Evolutionary conservation across 2,888 invertebrate species (phyloP).

Genomic region (Nysson spinosus): DNA sequence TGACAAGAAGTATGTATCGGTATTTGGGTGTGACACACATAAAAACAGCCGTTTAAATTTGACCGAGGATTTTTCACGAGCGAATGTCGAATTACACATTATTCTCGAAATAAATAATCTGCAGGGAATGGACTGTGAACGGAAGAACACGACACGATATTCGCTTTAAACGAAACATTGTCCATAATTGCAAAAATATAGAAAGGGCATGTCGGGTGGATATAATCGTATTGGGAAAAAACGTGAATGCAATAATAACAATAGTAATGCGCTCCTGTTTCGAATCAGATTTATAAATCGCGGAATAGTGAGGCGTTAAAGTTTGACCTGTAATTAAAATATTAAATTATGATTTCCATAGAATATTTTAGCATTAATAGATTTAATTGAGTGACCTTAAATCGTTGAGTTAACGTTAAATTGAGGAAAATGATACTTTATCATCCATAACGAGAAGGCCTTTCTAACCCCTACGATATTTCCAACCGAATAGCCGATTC

Average conservation of each 20-base stretch:
- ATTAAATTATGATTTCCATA: no score
- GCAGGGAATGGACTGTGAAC: conserved; percentile 59
- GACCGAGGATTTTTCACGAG: conserved; percentile 49
- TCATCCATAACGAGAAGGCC: conserved; percentile 1
- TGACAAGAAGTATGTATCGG: no score
- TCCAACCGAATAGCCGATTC: conserved; percentile 13
- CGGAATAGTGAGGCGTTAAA: no score
- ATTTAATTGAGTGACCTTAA: no score
- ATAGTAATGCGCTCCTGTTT: conserved; percentile 11
- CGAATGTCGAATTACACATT: conserved; percentile 45
- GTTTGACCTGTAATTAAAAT: no score
- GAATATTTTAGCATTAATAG: no score
- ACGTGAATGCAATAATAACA: conserved; percentile 37
- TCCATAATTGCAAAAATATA: conserved; percentile 55
- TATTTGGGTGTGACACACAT: no score
- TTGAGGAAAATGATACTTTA: neutral
- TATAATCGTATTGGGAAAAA: conserved; percentile 39
- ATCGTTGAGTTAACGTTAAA: no score
- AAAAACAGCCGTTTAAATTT: conserved; percentile 59
- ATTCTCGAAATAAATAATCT: conserved; percentile 56
- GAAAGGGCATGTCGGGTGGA: conserved; percentile 52
- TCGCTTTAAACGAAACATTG: conserved; percentile 59
- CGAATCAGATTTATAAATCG: neutral
- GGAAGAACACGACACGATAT: conserved; percentile 62
- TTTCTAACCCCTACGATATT: neutral